Conservation (phyloP, 2,797 vertebrate genomes). For the Spinus pinus region DNA sequence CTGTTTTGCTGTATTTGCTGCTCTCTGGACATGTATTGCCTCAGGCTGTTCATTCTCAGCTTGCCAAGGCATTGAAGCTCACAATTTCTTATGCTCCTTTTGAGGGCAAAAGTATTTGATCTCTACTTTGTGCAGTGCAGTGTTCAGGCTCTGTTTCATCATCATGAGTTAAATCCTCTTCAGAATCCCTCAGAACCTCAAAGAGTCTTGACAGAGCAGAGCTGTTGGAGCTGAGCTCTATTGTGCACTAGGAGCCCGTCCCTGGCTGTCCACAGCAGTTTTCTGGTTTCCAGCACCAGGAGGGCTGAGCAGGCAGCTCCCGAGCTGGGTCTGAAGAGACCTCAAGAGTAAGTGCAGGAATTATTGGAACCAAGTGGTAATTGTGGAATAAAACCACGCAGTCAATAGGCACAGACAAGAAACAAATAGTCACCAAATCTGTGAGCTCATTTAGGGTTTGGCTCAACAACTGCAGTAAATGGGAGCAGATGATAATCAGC, state of each 20-base stretch:
- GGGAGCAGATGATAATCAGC: conserved; percentile 5
- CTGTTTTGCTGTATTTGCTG: background rate
- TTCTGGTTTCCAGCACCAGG: background rate
- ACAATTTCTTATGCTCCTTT: conserved; percentile 15
- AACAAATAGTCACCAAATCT: background rate
- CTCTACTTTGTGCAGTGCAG: conserved; percentile 8
- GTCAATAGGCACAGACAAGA: background rate
- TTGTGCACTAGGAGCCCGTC: background rate
- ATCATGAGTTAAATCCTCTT: conserved; percentile 15
- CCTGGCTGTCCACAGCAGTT: background rate
- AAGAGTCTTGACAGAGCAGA: background rate
- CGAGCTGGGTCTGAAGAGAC: background rate
- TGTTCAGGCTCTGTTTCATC: conserved; percentile 22
- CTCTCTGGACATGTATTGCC: conserved; percentile 45
- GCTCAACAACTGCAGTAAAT: background rate
- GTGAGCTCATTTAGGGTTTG: conserved; percentile 3
- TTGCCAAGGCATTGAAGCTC: conserved; percentile 1
- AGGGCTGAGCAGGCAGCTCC: background rate
- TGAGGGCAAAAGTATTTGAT: conserved; percentile 38
- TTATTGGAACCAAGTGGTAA: background rate
- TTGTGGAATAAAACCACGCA: background rate
- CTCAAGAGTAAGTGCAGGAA: background rate
- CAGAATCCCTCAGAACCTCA: background rate
- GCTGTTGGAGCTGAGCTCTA: background rate
- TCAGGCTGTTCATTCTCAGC: conserved; percentile 35